Base-by-base conservation (phyloP, 1,140 invertebrate genomes). In the Drosophila biarmipes region DNA sequence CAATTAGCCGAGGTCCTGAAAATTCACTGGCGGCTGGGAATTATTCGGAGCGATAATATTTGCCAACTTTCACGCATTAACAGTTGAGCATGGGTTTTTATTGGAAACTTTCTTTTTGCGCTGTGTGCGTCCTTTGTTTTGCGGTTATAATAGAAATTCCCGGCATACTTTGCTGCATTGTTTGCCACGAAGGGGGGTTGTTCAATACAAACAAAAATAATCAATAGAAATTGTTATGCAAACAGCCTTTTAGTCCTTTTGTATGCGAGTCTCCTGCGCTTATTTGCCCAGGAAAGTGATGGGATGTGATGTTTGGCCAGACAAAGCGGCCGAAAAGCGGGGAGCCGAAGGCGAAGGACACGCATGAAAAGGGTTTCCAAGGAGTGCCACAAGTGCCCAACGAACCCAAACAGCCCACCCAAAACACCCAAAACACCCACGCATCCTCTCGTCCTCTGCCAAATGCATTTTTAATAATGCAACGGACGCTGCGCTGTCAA, bases 181-280 rank as follows among this genome's bases (percentile, higher is more conserved):
- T 64, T 63, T 46, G 59, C 40, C 40, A 21, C n/a, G 35, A 7
- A 38, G 43, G 34, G 35, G 21, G 43, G 24, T 24, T 24, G 61
- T 58, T 72, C 64, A 85, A 78, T 69, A 67, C 76, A 85, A 80
- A 85, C 73, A 78, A 82, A 82, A 81, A 81, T 82, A 84, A 87
- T 85, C 80, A 85, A 85, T 85, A 78, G 81, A 77, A 84, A 86
- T 77, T 85, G 81, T 75, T 85, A 78, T 85, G 82, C 82, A 85
- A 86, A 85, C 82, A 85, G 45, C 51, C 63, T 74, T 78, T 84
- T 66, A 84, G 51, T 48, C 59, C 71, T 62, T 77, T 77, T 85
- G 77, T 77, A 64, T 73, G 61, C 66, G 35, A 29, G 31, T 53
- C 72, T 52, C 53, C 29, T 31, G 8, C 58, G 64, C 61, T 80